Evolutionary conservation across 2,113 vertebrate species (phyloP), one percentile per base, ranked within the genome.

Genomic region (Pseudorectes ferrugineus): DNA sequence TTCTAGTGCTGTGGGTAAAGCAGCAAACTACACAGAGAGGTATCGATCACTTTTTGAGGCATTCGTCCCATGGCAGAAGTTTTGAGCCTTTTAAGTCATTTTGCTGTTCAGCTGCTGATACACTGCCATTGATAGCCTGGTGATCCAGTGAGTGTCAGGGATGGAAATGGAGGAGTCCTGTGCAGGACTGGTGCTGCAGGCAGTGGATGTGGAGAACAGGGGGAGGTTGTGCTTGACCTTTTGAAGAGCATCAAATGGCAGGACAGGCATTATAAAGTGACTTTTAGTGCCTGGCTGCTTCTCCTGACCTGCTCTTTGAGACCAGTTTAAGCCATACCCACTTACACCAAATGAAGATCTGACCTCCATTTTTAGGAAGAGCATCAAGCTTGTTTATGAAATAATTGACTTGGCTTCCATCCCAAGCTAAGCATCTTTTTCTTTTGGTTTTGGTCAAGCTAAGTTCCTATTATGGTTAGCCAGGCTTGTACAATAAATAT

Each of bases 391-490:
- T 85, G 63, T 87, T 94, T 93, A 80, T 5, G 45, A 93, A 93
- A 84, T 74, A 93, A 90, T 63, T 71, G 33, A 26, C 75, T 79
- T 95, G 82, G 63, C 78, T 77, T 89, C 31, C 36, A 57, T 57
- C 51, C 57, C 68, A 72, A 88, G 40, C 40, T 58, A 74, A 52
- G n/a, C 33, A 59, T 86, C 63, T 58, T 76, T 91, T 93, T 59
- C 67, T 88, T 90, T 92, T 2, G 15, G 66, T 68, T 94, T 93
- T 57, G 36, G 36, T 88, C 72, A 67, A 49, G 31, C 29, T 72
- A 42, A 63, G 55, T 90, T 95, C 75, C 82, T 51, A 49, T 94
- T 94, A 90, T 92, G 94, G 85, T 96, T 86, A 94, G 72, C 58
- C 71, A 67, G 51, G 35, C 83, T 93, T 74, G 51, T 93, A 88